Percentiles rank a stretch among this genome's conserved stretches.
Conservation (phyloP, 2,888 invertebrate species). For the Pegoplata infirma region DNA sequence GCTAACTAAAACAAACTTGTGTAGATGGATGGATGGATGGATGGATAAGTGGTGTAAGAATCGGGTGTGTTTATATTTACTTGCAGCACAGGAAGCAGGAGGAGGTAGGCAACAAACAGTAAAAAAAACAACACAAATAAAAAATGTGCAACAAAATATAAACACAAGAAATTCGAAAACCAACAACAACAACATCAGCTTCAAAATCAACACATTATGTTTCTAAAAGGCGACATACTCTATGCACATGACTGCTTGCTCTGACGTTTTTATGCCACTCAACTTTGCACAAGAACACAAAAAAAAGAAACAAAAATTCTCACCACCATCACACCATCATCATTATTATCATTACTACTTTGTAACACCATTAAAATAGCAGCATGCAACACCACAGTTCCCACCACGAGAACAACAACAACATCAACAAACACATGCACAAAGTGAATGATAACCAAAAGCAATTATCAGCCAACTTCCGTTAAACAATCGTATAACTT, state of each 20-base stretch:
- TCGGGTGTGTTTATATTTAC: constrained; percentile 20
- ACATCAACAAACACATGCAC: constrained; percentile 15
- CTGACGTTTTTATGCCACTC: constrained; percentile 48
- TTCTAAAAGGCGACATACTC: constrained; percentile 23
- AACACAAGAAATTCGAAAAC: neutral
- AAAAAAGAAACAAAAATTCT: too few species aligned
- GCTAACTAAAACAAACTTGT: constrained; percentile 16
- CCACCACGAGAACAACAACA: constrained; percentile 15
- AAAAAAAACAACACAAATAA: constrained; percentile 33
- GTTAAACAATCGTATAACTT: constrained; percentile 48
- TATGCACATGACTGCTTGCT: constrained; percentile 44
- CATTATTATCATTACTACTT: constrained; percentile 20
- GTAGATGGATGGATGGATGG: neutral
- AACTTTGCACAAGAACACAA: constrained; percentile 21
- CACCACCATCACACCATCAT: constrained; percentile 24
- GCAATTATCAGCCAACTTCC: constrained; percentile 53
- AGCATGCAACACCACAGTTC: constrained; percentile 32
- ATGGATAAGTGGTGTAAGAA: too few species aligned
- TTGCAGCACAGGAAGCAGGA: constrained; percentile 29
- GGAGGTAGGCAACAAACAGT: constrained; percentile 36
- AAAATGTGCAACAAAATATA: constrained; percentile 25
- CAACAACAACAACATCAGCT: neutral
- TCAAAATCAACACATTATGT: constrained; percentile 6
- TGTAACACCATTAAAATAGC: constrained; percentile 22
- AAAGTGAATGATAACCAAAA: constrained; percentile 31